These are phyloP conservation scores for Hirtodrosophila alboralis DNA, from an alignment of 2,888 invertebrate species.

Conservation along the genomic window DNA sequence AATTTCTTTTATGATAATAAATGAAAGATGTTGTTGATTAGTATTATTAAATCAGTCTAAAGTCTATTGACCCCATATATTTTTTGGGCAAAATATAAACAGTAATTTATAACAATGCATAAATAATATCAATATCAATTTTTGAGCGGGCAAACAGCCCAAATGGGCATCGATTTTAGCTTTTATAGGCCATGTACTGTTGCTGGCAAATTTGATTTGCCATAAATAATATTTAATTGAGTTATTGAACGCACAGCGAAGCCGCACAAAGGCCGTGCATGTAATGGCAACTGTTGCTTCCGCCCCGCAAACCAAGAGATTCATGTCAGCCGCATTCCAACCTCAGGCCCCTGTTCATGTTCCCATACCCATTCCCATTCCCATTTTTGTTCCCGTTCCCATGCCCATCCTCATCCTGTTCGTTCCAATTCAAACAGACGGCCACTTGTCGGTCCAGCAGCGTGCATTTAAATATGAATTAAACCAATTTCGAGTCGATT, in stretches of 20 bases:
- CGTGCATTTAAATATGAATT: constrained; percentile 81
- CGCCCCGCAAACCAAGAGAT: constrained; percentile 11
- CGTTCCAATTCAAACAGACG: constrained; percentile 33
- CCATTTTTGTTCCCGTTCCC: neutral
- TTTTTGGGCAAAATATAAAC: constrained; percentile 38
- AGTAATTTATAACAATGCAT: constrained; percentile 27
- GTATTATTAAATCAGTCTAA: too few species aligned
- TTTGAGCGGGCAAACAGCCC: constrained; percentile 11
- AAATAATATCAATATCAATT: neutral
- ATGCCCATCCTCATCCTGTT: too few species aligned
- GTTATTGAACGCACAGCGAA: constrained; percentile 49
- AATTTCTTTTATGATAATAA: too few species aligned
- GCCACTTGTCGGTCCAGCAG: constrained; percentile 50
- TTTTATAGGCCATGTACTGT: constrained; percentile 24
- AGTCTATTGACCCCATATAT: constrained; percentile 14
- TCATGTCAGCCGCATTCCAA: constrained; percentile 5
- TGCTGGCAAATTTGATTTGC: constrained; percentile 52
- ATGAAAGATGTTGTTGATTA: too few species aligned
- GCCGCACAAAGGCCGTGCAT: constrained; percentile 9
- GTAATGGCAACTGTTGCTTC: constrained; percentile 63
- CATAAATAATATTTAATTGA: constrained; percentile 70
- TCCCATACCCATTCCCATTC: too few species aligned
- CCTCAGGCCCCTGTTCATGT: neutral
- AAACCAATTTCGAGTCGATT: constrained; percentile 81
- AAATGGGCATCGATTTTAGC: constrained; percentile 7